phyloP scores from a whole-genome alignment of 1,140 invertebrate species.

The Philaenus spumarius region DNA sequence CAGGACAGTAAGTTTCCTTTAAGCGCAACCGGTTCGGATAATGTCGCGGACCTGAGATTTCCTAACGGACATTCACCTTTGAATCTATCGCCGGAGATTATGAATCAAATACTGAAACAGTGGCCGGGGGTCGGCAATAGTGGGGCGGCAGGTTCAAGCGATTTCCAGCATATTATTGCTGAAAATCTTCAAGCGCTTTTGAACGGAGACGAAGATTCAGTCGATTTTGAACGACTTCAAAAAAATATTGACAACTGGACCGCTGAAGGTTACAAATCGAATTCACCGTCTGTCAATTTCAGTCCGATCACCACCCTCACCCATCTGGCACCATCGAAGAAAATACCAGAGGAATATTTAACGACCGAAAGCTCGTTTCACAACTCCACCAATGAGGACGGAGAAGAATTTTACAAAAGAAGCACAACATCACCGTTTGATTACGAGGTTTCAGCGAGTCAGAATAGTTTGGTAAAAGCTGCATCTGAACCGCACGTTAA shows the following conservation, averaged over 20 bases:
- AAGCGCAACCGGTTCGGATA: constrained; percentile 31
- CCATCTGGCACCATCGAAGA: constrained; percentile 55
- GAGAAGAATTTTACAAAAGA: constrained; percentile 17
- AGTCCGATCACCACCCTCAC: constrained; percentile 9
- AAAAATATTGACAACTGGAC: constrained; percentile 81
- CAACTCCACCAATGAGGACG: constrained; percentile 26
- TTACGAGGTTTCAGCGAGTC: constrained; percentile 49
- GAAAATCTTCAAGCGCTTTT: constrained; percentile 36
- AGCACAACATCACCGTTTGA: constrained; percentile 35
- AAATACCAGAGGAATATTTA: constrained; percentile 70
- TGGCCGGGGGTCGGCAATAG: neutral
- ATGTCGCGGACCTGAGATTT: constrained; percentile 19
- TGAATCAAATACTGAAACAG: constrained; percentile 34
- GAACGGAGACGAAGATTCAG: constrained; percentile 41
- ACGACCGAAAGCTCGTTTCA: constrained; percentile 47
- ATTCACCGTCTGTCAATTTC: constrained; percentile 33
- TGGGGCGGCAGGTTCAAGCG: constrained; percentile 6
- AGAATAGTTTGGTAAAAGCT: constrained; percentile 33
- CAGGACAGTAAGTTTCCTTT: constrained; percentile 1
- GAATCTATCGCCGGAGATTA: constrained; percentile 32
- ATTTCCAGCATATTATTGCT: constrained; percentile 36
- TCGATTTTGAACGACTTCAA: constrained; percentile 64
- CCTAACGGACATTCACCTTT: constrained; percentile 34
- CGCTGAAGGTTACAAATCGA: constrained; percentile 55
- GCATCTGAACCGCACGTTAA: constrained; percentile 32